Evolutionary conservation across 2,113 vertebrate species (phyloP).

Genomic region (Lycaon pictus): DNA sequence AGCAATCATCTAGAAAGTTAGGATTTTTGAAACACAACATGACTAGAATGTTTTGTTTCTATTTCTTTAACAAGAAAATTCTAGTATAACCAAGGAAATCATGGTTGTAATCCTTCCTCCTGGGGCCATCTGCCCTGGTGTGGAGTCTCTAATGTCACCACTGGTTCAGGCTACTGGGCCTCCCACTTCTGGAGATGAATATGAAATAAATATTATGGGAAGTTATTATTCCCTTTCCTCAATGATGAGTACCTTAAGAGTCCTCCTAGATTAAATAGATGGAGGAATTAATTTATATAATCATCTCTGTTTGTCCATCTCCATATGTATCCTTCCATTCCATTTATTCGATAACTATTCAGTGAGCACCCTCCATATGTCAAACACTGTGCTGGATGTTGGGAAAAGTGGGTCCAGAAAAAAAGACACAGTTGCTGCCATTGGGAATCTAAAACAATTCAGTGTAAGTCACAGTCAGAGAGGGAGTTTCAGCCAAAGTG

Average conservation of each 20-base stretch:
- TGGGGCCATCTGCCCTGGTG: neutral
- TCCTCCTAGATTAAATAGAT: neutral
- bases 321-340: neutral
- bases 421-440: neutral
- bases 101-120: neutral
- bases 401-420: neutral
- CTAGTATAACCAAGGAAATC: neutral
- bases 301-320: neutral
- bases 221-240: neutral
- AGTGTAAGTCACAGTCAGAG: neutral
- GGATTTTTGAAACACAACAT: neutral
- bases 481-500: neutral
- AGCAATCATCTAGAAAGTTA: constrained; percentile 34
- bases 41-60: constrained; percentile 8
- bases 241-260: neutral
- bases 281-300: neutral
- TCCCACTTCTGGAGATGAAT: neutral
- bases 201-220: constrained; percentile 1
- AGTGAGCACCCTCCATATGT: neutral
- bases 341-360: neutral
- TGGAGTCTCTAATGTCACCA: neutral
- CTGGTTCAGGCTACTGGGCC: neutral
- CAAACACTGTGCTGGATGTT: neutral
- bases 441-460: neutral
- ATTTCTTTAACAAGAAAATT: constrained; percentile 47